Conservation (phyloP, 2,113 vertebrate species). For the Crotalus tigris region DNA sequence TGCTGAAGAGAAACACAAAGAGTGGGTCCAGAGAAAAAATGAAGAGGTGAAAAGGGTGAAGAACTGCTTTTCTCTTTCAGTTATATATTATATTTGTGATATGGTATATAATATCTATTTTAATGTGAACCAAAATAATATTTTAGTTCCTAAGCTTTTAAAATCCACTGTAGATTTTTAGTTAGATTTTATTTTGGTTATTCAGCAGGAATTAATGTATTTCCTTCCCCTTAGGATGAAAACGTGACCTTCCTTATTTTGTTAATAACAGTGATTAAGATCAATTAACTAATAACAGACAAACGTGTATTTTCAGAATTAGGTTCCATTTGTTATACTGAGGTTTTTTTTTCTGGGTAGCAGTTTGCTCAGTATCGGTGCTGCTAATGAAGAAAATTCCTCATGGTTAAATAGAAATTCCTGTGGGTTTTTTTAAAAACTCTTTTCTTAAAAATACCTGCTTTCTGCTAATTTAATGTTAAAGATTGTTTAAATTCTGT, state of each 20-base stretch:
- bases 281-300: not conserved
- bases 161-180: constrained; percentile 13
- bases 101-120: not conserved
- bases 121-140: not conserved
- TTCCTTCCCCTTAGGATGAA: not conserved
- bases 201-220: not conserved
- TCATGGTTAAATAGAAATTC: not conserved
- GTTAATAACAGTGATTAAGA: not conserved
- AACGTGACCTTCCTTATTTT: not conserved
- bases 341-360: not conserved
- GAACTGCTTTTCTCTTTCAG: not conserved
- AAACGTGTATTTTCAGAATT: not conserved
- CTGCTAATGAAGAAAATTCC: not conserved
- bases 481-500: not conserved
- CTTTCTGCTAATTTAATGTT: not conserved
- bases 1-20: constrained; percentile 80
- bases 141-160: constrained; percentile 1
- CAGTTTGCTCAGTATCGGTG: not conserved
- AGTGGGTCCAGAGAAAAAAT: constrained; percentile 85
- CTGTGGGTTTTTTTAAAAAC: not conserved
- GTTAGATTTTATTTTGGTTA: constrained; percentile 1
- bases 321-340: not conserved
- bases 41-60: constrained; percentile 71
- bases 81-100: not conserved
- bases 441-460: not conserved